Evolutionary conservation across 2,113 vertebrate species (phyloP).

Genomic region (Percopsis transmontana): DNA sequence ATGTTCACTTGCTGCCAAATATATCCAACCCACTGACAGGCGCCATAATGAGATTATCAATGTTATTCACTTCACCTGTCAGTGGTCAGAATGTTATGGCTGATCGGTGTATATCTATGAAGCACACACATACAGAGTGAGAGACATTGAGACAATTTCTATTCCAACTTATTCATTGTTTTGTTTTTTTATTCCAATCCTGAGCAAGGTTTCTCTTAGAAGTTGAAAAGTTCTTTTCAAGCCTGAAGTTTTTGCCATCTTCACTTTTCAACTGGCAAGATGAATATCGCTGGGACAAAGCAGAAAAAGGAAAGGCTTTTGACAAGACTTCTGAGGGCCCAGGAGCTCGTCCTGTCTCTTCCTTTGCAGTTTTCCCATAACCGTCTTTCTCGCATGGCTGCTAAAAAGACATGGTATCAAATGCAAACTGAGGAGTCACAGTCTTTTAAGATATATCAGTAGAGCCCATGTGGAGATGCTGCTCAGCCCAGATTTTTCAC

Average conservation of each 20-base stretch:
- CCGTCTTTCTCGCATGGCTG: slow-evolving; percentile 66
- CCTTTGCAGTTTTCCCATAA: slow-evolving; percentile 72
- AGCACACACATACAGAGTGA: too few relatives aligned
- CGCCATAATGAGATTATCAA: too few relatives aligned
- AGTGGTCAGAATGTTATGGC: too few relatives aligned
- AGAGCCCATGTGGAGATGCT: slow-evolving; percentile 70
- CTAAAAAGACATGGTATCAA: slow-evolving; percentile 72
- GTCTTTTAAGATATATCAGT: slow-evolving; percentile 76
- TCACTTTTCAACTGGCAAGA: slow-evolving; percentile 74
- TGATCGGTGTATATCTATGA: too few relatives aligned
- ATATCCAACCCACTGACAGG: too few relatives aligned
- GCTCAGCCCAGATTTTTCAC: slow-evolving; percentile 54
- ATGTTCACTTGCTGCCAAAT: too few relatives aligned
- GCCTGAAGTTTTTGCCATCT: slow-evolving; percentile 72
- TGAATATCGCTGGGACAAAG: slow-evolving; percentile 76
- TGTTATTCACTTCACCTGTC: too few relatives aligned
- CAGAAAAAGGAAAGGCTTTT: slow-evolving; percentile 67
- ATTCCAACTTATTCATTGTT: neutral
- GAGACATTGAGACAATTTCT: neutral
- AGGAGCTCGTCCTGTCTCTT: slow-evolving; percentile 70
- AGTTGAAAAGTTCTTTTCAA: slow-evolving; percentile 77
- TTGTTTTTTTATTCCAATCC: slow-evolving; percentile 56
- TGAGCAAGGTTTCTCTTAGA: slow-evolving; percentile 70
- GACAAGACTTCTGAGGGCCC: slow-evolving; percentile 74
- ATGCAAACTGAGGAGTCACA: slow-evolving; percentile 73